These are phyloP conservation scores for Ostrea edulis DNA, from an alignment of 1,140 invertebrate genomes.

Conservation along the genomic window DNA sequence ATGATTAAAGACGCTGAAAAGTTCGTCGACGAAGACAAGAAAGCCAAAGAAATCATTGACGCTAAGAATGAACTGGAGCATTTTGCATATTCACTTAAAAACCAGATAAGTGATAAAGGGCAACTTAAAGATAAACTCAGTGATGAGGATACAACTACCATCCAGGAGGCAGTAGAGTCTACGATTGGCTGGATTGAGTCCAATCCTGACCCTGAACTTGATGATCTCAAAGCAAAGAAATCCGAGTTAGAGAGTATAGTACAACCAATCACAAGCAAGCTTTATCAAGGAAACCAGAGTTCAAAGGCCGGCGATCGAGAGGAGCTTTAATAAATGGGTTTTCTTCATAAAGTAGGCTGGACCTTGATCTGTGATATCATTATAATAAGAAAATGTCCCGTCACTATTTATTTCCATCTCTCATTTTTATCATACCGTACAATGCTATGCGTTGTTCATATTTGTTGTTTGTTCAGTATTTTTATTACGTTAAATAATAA, in stretches of 20 bases:
- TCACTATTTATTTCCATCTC: not conserved
- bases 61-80: slow-evolving; percentile 93
- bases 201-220: slow-evolving; percentile 95
- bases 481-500: not conserved
- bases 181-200: slow-evolving; percentile 99
- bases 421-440: not conserved
- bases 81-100: slow-evolving; percentile 98
- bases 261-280: slow-evolving; percentile 97
- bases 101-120: slow-evolving; percentile 98
- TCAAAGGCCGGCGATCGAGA: slow-evolving; percentile 16
- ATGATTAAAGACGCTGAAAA: slow-evolving; percentile 99
- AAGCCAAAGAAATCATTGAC: slow-evolving; percentile 94
- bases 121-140: slow-evolving; percentile 96
- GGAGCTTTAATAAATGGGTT: not conserved
- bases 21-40: slow-evolving; percentile 99
- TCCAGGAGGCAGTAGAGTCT: slow-evolving; percentile 96
- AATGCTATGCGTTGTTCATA: not conserved
- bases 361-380: not conserved
- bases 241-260: slow-evolving; percentile 97
- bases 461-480: not conserved
- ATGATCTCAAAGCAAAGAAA: slow-evolving; percentile 98
- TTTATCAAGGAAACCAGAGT: slow-evolving; percentile 87
- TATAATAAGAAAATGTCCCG: not conserved
- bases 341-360: not conserved
- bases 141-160: slow-evolving; percentile 95